Percentiles rank a stretch among this genome's conserved stretches.
Conservation (phyloP, 2,888 invertebrate species). For the Athalia cordata region DNA sequence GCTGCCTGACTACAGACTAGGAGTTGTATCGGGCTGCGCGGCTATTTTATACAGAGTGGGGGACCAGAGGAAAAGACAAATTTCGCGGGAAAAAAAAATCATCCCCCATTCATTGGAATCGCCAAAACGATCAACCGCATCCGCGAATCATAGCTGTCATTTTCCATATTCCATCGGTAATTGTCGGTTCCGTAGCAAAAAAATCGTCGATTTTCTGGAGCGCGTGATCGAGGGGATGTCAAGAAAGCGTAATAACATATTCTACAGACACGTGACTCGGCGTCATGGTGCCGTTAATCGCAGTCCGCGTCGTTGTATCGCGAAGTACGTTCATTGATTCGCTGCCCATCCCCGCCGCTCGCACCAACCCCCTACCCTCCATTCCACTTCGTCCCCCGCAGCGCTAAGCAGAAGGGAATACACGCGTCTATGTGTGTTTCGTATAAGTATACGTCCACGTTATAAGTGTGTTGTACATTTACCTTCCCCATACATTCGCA, state of each 20-base stretch:
- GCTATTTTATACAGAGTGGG: conserved; percentile 59
- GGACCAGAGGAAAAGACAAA: neutral
- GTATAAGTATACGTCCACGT: neutral
- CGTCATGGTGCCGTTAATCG: neutral
- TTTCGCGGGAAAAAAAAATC: conserved; percentile 31
- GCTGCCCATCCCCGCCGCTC: conserved; percentile 17
- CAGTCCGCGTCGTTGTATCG: conserved; percentile 33
- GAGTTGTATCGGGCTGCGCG: conserved; percentile 59
- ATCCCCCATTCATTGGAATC: conserved; percentile 44
- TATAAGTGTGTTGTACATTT: conserved; percentile 3
- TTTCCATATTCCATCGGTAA: neutral
- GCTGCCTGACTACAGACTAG: conserved; percentile 51
- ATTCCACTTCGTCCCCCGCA: conserved; percentile 6
- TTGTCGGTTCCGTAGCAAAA: neutral
- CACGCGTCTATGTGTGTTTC: conserved; percentile 15
- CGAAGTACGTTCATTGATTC: conserved; percentile 45
- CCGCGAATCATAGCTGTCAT: neutral
- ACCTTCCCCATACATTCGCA: neutral
- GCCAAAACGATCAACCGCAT: conserved; percentile 1
- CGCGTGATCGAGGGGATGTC: neutral
- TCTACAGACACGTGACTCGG: conserved; percentile 23
- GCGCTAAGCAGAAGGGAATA: conserved; percentile 1
- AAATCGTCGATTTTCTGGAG: too few species aligned
- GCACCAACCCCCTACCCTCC: conserved; percentile 7
- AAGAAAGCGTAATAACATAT: neutral